Evolutionary conservation across 2,888 invertebrate species (phyloP).

Genomic region (Leucophenga maculata): DNA sequence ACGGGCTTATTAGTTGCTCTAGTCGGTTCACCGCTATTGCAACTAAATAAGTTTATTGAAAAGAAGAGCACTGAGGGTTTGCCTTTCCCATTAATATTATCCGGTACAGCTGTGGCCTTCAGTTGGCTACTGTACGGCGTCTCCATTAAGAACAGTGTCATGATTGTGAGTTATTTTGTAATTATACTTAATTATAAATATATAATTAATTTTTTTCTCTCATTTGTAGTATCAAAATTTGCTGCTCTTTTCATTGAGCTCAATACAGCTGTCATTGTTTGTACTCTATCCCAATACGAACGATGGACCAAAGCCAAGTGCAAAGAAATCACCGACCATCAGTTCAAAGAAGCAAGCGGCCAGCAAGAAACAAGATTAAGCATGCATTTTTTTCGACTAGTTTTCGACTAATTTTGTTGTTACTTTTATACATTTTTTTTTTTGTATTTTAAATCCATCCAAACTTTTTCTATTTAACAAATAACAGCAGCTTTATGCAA

Average conservation of each 20-base stretch:
- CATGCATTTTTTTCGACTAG: slow-evolving; percentile 24
- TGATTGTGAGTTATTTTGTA: slow-evolving; percentile 59
- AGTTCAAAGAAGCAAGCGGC: slow-evolving; percentile 35
- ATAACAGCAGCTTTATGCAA: too few relatives aligned
- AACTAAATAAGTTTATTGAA: slow-evolving; percentile 81
- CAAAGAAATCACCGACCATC: slow-evolving; percentile 25
- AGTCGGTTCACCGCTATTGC: slow-evolving; percentile 81
- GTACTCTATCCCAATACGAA: slow-evolving; percentile 78
- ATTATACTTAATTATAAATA: neutral
- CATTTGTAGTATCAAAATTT: slow-evolving; percentile 81
- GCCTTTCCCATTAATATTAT: slow-evolving; percentile 90
- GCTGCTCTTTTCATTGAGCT: slow-evolving; percentile 77
- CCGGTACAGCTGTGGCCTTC: slow-evolving; percentile 81
- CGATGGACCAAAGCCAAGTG: slow-evolving; percentile 29
- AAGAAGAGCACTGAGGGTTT: slow-evolving; percentile 88
- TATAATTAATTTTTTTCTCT: slow-evolving; percentile 6
- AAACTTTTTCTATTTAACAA: neutral
- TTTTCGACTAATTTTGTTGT: neutral
- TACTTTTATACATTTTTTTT: slow-evolving; percentile 15
- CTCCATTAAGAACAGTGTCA: slow-evolving; percentile 63
- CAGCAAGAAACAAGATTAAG: slow-evolving; percentile 60
- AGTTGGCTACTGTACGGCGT: slow-evolving; percentile 70
- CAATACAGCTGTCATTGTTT: slow-evolving; percentile 79
- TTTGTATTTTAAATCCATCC: neutral
- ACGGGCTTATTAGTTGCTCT: slow-evolving; percentile 76